A percentile compares a stretch with the other conserved stretches of the same genome.
Evolutionary conservation across 2,797 vertebrate species (phyloP).

Genomic region (Melanotaenia parkinsoni): DNA sequence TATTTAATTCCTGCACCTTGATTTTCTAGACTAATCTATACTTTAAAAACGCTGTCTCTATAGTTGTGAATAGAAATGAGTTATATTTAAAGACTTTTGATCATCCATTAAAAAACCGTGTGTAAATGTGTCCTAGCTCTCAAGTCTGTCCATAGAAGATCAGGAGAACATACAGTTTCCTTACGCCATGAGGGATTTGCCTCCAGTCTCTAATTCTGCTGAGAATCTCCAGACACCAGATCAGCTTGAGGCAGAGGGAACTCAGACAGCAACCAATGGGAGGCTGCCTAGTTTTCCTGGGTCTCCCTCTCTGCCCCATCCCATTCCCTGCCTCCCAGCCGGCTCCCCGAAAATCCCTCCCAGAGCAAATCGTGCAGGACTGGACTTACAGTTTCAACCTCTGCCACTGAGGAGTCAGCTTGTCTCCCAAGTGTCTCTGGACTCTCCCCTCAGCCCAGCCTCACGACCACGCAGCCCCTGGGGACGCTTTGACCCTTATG

Average conservation of each 20-base stretch:
- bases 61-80: slow-evolving; percentile 1
- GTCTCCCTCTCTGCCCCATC: slow-evolving; percentile 38
- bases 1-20: background rate
- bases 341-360: slow-evolving; percentile 45
- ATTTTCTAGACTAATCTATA: background rate
- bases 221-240: slow-evolving; percentile 39
- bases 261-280: slow-evolving; percentile 32
- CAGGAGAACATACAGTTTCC: slow-evolving; percentile 86
- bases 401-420: slow-evolving; percentile 58
- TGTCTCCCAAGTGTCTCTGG: slow-evolving; percentile 78
- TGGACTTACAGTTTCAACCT: slow-evolving; percentile 49
- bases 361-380: slow-evolving; percentile 38
- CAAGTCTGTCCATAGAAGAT: slow-evolving; percentile 84
- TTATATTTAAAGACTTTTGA: background rate
- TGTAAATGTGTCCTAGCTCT: slow-evolving; percentile 57
- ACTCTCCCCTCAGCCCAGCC: slow-evolving; percentile 83
- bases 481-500: slow-evolving; percentile 91
- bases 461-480: slow-evolving; percentile 89
- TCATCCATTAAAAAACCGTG: slow-evolving; percentile 1
- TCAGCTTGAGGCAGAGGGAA: slow-evolving; percentile 38
- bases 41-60: too few relatives aligned
- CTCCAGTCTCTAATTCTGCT: slow-evolving; percentile 35
- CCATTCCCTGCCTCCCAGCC: slow-evolving; percentile 9
- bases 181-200: slow-evolving; percentile 84
- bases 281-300: slow-evolving; percentile 34